phyloP scores from a whole-genome alignment of 2,113 vertebrate species.

The Tragelaphus buxtoni region DNA sequence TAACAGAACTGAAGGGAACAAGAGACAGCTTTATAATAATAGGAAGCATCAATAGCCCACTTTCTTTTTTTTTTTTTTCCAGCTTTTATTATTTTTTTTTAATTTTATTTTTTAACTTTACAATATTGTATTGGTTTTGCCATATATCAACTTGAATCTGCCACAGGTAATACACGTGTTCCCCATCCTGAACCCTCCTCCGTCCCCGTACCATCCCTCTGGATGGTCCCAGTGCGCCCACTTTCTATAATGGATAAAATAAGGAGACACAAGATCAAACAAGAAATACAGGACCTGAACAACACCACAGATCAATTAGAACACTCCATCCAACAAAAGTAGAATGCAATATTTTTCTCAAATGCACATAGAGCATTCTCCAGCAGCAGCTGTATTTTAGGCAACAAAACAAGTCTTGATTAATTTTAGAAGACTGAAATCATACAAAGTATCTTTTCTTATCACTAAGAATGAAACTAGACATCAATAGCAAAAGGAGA shows the following conservation, averaged over 20 bases:
- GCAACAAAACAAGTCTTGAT: neutral
- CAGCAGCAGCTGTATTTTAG: neutral
- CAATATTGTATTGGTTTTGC: no score
- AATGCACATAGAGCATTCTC: neutral
- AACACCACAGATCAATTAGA: neutral
- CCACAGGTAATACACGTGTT: no score
- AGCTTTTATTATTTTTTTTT: no score
- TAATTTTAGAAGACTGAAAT: neutral
- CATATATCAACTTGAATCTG: no score
- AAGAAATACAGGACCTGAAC: neutral
- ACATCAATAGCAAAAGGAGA: neutral
- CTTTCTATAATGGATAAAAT: neutral
- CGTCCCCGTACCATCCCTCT: no score
- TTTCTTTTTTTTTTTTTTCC: neutral
- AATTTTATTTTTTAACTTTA: no score
- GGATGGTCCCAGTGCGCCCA: neutral
- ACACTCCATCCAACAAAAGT: neutral
- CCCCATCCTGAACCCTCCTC: no score
- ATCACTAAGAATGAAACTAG: neutral
- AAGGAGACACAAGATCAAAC: neutral
- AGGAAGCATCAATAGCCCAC: neutral
- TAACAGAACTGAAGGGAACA: neutral
- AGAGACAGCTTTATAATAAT: neutral
- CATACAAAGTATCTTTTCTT: neutral
- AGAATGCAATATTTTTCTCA: neutral